A percentile compares a stretch with the other conserved stretches of the same genome.
Conservation (phyloP, 2,888 invertebrate genomes). For the Sinopyrophorus schimmeli region DNA sequence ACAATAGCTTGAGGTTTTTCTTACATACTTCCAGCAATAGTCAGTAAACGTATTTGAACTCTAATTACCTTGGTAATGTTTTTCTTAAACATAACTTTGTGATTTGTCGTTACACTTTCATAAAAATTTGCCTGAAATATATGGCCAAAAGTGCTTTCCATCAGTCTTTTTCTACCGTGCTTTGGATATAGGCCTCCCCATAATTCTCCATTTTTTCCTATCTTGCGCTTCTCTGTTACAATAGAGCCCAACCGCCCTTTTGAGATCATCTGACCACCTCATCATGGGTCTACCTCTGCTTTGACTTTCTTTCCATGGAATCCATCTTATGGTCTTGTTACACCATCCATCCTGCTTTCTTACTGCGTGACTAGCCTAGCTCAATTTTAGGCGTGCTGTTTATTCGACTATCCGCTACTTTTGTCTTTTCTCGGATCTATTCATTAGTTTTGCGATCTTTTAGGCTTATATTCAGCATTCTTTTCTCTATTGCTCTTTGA, state of each 20-base stretch:
- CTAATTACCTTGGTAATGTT: too few species aligned
- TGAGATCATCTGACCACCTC: constrained; percentile 8
- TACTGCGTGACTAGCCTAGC: constrained; percentile 8
- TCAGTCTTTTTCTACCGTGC: constrained; percentile 4
- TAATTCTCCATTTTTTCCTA: constrained; percentile 4
- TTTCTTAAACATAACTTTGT: too few species aligned
- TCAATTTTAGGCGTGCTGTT: constrained; percentile 9
- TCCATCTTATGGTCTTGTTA: constrained; percentile 8
- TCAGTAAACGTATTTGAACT: too few species aligned
- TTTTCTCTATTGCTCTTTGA: constrained; percentile 12
- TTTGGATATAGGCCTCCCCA: constrained; percentile 1
- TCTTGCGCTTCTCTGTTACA: constrained; percentile 1
- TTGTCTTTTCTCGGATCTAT: constrained; percentile 10
- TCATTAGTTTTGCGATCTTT: constrained; percentile 12
- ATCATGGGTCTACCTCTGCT: constrained; percentile 3
- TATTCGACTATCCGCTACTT: constrained; percentile 8
- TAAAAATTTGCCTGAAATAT: too few species aligned
- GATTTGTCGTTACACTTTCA: too few species aligned
- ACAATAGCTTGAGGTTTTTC: too few species aligned
- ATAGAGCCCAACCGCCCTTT: constrained; percentile 3
- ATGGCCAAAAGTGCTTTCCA: too few species aligned
- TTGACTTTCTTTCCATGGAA: constrained; percentile 3
- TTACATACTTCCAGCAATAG: too few species aligned
- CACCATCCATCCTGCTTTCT: constrained; percentile 11
- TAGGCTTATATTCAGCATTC: constrained; percentile 6